These are phyloP conservation scores for Gastrophysa polygoni DNA, from an alignment of 2,888 invertebrate genomes.

Conservation along the genomic window DNA sequence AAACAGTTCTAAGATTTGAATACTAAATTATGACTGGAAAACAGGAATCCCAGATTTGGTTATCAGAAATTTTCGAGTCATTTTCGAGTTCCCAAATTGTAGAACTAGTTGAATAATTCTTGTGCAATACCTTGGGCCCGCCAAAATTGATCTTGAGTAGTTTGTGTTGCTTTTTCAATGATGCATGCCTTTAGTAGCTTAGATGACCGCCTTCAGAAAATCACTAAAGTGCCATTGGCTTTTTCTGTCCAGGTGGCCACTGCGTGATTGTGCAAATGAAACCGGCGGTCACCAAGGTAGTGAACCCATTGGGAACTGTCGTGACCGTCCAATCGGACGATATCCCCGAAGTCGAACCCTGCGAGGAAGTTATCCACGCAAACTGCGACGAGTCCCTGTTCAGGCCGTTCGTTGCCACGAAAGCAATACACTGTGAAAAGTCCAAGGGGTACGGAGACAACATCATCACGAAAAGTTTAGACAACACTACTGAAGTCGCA, in stretches of 20 bases:
- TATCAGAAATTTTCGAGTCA: too few relatives aligned
- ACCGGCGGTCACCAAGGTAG: conserved; percentile 68
- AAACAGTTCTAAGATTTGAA: too few relatives aligned
- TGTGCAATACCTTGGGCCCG: too few relatives aligned
- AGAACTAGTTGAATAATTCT: background rate
- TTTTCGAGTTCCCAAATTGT: too few relatives aligned
- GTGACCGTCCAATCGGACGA: conserved; percentile 61
- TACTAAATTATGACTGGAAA: too few relatives aligned
- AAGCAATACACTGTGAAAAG: conserved; percentile 50
- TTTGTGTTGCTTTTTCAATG: background rate
- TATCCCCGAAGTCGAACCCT: conserved; percentile 48
- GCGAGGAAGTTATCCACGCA: conserved; percentile 60
- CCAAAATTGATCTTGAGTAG: background rate
- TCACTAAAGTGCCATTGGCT: conserved; percentile 80
- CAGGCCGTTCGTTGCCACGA: conserved; percentile 68
- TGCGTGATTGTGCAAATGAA: conserved; percentile 58
- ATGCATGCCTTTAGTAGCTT: background rate
- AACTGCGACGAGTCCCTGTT: conserved; percentile 73
- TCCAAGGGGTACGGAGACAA: conserved; percentile 33
- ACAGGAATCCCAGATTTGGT: too few relatives aligned
- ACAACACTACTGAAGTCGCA: conserved; percentile 46
- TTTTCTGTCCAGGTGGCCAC: conserved; percentile 75
- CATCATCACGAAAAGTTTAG: conserved; percentile 46
- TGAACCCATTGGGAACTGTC: conserved; percentile 79
- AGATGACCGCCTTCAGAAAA: conserved; percentile 14